Percentiles rank a stretch among this genome's conserved stretches.
phyloP scores from a whole-genome alignment of 2,113 vertebrate species.

The Lophius piscatorius region DNA sequence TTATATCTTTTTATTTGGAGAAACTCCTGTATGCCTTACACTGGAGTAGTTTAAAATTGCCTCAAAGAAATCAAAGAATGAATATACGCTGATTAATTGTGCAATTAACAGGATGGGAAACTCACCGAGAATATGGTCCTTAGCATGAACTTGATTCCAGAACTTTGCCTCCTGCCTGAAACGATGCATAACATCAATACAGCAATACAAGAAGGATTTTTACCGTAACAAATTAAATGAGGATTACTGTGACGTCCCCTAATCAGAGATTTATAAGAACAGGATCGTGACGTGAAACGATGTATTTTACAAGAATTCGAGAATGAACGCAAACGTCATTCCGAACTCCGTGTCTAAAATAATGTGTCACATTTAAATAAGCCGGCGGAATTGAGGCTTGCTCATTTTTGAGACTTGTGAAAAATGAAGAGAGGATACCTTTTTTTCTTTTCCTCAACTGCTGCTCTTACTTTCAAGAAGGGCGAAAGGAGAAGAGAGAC shows the following conservation, averaged over 20 bases:
- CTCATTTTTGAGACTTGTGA: neutral
- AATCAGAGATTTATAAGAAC: too few species aligned
- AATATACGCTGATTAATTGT: constrained; percentile 6
- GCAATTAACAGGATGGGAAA: neutral
- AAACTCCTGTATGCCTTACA: neutral
- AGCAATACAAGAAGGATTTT: neutral
- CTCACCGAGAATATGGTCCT: constrained; percentile 74
- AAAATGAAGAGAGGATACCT: constrained; percentile 58
- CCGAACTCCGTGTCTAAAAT: neutral
- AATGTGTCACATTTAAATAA: too few species aligned
- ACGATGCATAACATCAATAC: neutral
- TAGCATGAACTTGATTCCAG: constrained; percentile 68
- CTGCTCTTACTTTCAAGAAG: constrained; percentile 60
- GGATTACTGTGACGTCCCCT: too few species aligned
- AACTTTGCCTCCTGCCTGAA: constrained; percentile 72
- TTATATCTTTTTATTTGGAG: neutral
- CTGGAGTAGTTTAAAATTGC: neutral
- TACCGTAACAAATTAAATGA: neutral
- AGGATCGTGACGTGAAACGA: too few species aligned
- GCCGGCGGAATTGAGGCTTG: too few species aligned
- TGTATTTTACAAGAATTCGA: too few species aligned
- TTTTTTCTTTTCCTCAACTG: constrained; percentile 57
- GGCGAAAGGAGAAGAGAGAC: neutral
- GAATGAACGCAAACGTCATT: too few species aligned
- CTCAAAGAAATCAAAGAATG: neutral